A percentile compares a stretch with the other conserved stretches of the same genome.
These are phyloP conservation scores for Spisula subtruncata DNA, from an alignment of 2,888 invertebrate genomes.

Conservation along the genomic window DNA sequence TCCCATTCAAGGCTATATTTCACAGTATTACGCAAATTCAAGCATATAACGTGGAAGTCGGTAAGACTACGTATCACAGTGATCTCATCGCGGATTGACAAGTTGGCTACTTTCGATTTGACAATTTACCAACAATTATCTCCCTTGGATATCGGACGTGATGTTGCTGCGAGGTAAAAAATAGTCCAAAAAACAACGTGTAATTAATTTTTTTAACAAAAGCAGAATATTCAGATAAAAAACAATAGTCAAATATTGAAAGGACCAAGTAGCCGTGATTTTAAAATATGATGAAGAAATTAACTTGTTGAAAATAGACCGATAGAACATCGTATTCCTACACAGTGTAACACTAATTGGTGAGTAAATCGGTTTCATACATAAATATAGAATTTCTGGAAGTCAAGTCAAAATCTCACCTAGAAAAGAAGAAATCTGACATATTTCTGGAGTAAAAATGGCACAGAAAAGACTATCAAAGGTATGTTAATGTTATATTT, in stretches of 20 bases:
- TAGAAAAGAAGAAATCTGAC: slow-evolving; percentile 7
- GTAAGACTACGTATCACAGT: slow-evolving; percentile 29
- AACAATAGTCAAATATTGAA: neutral
- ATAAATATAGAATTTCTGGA: slow-evolving; percentile 57
- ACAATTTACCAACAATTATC: neutral
- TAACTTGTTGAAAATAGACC: neutral
- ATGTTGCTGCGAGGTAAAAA: slow-evolving; percentile 28
- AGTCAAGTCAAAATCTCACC: slow-evolving; percentile 39
- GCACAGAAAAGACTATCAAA: slow-evolving; percentile 40
- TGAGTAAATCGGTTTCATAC: slow-evolving; percentile 53
- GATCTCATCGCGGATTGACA: slow-evolving; percentile 32
- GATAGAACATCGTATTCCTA: slow-evolving; percentile 9
- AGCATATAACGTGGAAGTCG: neutral
- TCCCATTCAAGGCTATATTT: neutral
- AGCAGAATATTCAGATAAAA: neutral
- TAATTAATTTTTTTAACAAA: neutral
- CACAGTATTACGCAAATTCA: neutral
- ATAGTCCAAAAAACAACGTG: slow-evolving; percentile 16
- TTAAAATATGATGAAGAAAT: no score
- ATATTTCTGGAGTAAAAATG: slow-evolving; percentile 15
- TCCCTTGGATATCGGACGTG: slow-evolving; percentile 7
- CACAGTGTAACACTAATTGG: slow-evolving; percentile 45
- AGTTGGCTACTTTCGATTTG: slow-evolving; percentile 48
- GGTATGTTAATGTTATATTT: slow-evolving; percentile 20
- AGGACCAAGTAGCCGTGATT: neutral